Percentiles rank a stretch among this genome's conserved stretches.
phyloP scores from a whole-genome alignment of 2,113 vertebrate genomes.

The Rutilus rutilus region DNA sequence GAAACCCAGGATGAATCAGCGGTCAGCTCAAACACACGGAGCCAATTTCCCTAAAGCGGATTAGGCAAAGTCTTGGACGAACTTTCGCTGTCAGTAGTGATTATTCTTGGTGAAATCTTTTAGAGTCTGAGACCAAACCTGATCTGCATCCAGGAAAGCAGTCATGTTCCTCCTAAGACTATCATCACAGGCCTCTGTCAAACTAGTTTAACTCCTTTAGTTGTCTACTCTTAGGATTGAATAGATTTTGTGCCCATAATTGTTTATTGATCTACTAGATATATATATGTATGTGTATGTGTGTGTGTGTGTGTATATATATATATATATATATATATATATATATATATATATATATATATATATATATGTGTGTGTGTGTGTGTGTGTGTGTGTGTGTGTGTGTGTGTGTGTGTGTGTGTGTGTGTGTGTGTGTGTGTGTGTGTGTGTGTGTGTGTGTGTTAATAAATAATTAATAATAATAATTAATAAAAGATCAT shows the following conservation, averaged over 20 bases:
- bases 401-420: no score
- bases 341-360: no score
- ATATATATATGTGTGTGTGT: no score
- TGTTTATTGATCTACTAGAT: not conserved
- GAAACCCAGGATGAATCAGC: not conserved
- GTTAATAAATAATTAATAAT: no score
- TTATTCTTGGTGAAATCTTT: slow-evolving; percentile 17
- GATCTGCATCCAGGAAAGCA: not conserved
- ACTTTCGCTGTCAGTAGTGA: slow-evolving; percentile 18
- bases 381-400: no score
- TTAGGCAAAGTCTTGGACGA: not conserved
- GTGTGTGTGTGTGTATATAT: no score
- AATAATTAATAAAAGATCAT: no score
- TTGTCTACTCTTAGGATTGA: no score
- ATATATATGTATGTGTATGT: no score
- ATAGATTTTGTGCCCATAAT: not conserved
- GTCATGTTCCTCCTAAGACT: not conserved
- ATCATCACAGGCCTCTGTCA: not conserved
- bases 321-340: no score
- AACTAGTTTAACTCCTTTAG: not conserved
- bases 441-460: no score
- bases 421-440: no score
- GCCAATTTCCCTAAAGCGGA: slow-evolving; percentile 20
- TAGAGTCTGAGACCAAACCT: not conserved
- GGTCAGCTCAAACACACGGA: slow-evolving; percentile 19